Evolutionary conservation across 2,888 invertebrate genomes (phyloP), one percentile per base, ranked within the genome.

Genomic region (Pseudococcus jackbeardsleyi): DNA sequence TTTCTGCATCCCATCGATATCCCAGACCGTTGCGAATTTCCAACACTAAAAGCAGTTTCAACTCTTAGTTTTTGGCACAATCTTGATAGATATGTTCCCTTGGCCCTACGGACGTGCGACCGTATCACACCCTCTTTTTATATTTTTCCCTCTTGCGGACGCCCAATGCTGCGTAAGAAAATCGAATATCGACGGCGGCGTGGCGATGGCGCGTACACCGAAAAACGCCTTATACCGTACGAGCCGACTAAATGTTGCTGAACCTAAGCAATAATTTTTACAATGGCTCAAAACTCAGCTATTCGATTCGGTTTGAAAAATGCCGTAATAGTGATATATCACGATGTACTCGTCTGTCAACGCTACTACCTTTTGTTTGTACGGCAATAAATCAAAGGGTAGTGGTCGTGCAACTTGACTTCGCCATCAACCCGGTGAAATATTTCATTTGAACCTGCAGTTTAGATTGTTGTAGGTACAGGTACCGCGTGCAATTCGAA

Each of bases 351-450:
- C 64, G 11, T 64, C 64, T 64, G 64, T 64, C 64, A 64, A 19
- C 64, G 64, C 64, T 64, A 64, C 64, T 64, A 64, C 64, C 64
- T 64, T 64, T 64, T 64, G 64, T 64, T 64, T 64, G 22, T 22
- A 22, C 12, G 64, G 64, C 64, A 64, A 64, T 64, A 64, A 64
- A 64, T 64, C 64, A 64, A 64, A 64, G 64, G 64, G 19, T 64
- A 64, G 64, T 64, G 64, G 64, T 64, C 22, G 19, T 64, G 19
- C 19, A 64, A 64, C 64, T 64, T 64, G 19, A 64, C 64, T 64
- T 22, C 22, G 64, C 64, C 11, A 64, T 22, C 64, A 64, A 22
- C 1, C 22, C 64, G 22, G 22, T 64, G 64, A 64, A 64, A 64
- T 64, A 64, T 64, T 22, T 64, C 64, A 64, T 64, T 64, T 64